Evolutionary conservation across 2,113 vertebrate species (phyloP), one percentile per base, ranked within the genome.

Genomic region (Myotis lucifugus): DNA sequence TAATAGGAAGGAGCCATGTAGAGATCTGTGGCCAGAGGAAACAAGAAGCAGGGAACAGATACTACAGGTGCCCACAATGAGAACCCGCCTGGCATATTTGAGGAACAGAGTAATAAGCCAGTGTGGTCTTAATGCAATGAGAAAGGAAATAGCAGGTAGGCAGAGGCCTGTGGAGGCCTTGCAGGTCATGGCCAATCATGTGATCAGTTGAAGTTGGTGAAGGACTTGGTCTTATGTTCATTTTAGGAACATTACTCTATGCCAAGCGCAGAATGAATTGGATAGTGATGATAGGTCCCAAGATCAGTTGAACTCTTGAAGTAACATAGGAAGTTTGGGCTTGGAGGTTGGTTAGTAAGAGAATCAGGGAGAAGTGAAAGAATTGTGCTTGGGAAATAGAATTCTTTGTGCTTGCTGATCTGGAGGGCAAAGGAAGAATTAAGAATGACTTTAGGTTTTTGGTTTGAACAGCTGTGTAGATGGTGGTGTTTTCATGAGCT

Each of bases 131-230:
- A 7, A 17, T 21, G 42, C 15, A 1, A 27, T 18, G 59, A 23
- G 13, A 32, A 54, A 59, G 66, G 52, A 32, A 6, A 2, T 3
- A 15, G 74, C 74, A 88, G n/a, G 11, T 4, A 1, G 74, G 18
- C 37, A n/a, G 88, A 74, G 54, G 29, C 18, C 48, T 3, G 10
- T 18, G 34, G 14, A 15, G 15, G 46, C 14, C 70, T 25, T 25
- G 1, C 15, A 19, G 27, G 3, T 56, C 21, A 4, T 3, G 67
- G 23, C 29, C n/a, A 8, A 3, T 3, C 2, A 1, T 14, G 2
- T 32, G 19, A 15, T 12, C 8, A 0, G 40, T 18, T 32, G 27
- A 66, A 11, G 21, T 15, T 78, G 32, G 4, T 77, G 34, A 54
- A 23, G 72, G 70, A 23, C 34, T 17, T 7, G 8, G 21, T 34